A percentile compares a stretch with the other conserved stretches of the same genome.
Evolutionary conservation across 2,888 invertebrate species (phyloP).

Genomic region (Molanna angustata): DNA sequence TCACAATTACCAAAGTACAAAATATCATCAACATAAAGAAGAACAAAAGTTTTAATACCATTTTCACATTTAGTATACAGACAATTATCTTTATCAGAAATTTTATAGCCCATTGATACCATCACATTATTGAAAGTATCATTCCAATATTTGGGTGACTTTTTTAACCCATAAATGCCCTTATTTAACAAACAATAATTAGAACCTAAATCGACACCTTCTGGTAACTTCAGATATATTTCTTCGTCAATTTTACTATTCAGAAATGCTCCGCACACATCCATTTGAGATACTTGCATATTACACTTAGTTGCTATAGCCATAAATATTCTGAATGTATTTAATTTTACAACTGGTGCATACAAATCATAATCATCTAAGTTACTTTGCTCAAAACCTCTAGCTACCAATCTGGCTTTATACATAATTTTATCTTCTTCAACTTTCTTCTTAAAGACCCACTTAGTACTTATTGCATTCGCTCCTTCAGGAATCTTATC

Average conservation of each 20-base stretch:
- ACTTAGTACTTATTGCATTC: neutral
- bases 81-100: too few species aligned
- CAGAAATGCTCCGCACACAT: neutral
- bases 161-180: too few species aligned
- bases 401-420: neutral
- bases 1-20: too few species aligned
- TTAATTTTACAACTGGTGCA: neutral
- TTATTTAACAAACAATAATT: too few species aligned
- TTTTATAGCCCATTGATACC: too few species aligned
- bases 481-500: neutral
- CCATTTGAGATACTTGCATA: neutral
- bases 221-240: neutral
- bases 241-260: slow-evolving; percentile 1
- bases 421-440: neutral
- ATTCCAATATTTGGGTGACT: too few species aligned
- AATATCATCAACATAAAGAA: too few species aligned
- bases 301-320: neutral
- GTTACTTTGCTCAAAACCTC: neutral
- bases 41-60: too few species aligned
- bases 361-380: neutral
- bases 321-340: neutral
- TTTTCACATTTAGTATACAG: too few species aligned
- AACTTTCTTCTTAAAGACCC: neutral
- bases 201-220: too few species aligned
- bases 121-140: too few species aligned